phyloP scores from a whole-genome alignment of 2,797 vertebrate species.

The Pyrocephalus nanus region DNA sequence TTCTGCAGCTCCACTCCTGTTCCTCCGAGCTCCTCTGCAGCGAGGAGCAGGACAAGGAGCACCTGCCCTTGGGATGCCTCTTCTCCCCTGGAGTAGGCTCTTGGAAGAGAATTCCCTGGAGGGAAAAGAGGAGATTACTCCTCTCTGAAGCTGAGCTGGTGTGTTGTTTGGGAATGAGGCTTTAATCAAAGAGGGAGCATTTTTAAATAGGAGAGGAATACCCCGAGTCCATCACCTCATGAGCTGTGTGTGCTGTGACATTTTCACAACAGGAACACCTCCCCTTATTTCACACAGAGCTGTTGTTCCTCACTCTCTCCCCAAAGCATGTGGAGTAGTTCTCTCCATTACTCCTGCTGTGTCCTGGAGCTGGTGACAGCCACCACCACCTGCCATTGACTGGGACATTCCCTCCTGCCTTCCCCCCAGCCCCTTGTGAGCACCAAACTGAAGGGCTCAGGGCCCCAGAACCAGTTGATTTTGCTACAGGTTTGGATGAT shows the following conservation, averaged over 20 bases:
- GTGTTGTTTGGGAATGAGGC: not conserved
- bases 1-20: not conserved
- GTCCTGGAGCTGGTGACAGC: not conserved
- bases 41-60: not conserved
- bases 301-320: rapidly evolving
- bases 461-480: not conserved
- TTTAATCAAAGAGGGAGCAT: not conserved
- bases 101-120: not conserved
- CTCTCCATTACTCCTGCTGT: not conserved
- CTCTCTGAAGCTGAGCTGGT: not conserved
- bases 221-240: not conserved
- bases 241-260: rapidly evolving
- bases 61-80: not conserved
- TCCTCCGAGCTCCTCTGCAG: not conserved
- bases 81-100: not conserved
- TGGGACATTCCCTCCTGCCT: not conserved
- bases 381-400: rapidly evolving
- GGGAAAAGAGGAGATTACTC: not conserved
- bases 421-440: not conserved
- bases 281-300: not conserved
- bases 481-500: not conserved
- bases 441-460: not conserved
- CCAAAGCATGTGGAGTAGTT: rapidly evolving
- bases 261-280: not conserved
- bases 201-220: not conserved